These are phyloP conservation scores for Carassius gibelio DNA, from an alignment of 2,113 vertebrate species.

Conservation along the genomic window DNA sequence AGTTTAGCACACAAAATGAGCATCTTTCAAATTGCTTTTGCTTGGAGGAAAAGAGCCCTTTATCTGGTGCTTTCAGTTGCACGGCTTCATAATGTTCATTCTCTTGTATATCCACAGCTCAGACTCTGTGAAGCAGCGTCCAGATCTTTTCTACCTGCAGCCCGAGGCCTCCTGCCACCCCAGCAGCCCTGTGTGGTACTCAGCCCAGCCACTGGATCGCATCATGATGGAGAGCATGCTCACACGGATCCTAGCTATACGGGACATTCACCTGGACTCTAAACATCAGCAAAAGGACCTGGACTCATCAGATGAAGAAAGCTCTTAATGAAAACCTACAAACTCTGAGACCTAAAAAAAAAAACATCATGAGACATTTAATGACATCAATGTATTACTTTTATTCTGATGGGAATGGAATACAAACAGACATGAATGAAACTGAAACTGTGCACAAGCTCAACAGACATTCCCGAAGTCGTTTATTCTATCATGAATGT, in stretches of 20 bases:
- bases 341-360: background rate
- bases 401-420: conserved; percentile 36
- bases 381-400: background rate
- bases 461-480: conserved; percentile 22
- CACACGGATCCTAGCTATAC: conserved; percentile 43
- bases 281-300: conserved; percentile 29
- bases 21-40: conserved; percentile 8
- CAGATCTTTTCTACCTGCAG: conserved; percentile 86
- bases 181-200: conserved; percentile 85
- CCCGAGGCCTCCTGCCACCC: conserved; percentile 83
- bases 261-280: conserved; percentile 51
- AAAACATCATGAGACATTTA: conserved; percentile 34
- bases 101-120: conserved; percentile 68
- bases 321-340: conserved; percentile 31
- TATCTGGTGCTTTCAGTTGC: background rate
- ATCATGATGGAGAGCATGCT: conserved; percentile 55
- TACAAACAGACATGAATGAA: background rate
- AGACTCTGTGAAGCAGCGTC: conserved; percentile 78
- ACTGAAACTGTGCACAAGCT: conserved; percentile 10
- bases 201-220: conserved; percentile 82
- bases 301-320: conserved; percentile 54
- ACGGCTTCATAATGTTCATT: background rate
- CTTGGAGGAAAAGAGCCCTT: background rate
- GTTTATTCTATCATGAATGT: conserved; percentile 4
- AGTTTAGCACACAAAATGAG: background rate